Evolutionary conservation across 2,113 vertebrate species (phyloP).

Genomic region (Perca schrenkii): DNA sequence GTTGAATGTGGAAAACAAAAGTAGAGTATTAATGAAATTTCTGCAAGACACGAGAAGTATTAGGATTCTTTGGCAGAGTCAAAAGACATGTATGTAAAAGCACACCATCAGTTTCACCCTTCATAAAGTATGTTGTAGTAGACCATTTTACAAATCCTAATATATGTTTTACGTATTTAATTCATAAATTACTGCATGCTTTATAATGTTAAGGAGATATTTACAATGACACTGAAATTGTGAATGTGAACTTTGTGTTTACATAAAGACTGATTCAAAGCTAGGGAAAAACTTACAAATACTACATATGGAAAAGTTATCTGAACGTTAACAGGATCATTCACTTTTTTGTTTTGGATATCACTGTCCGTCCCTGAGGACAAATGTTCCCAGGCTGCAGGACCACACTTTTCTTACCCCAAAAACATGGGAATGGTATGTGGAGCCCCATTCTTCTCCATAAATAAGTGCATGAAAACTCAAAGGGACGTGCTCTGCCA

Average conservation of each 20-base stretch:
- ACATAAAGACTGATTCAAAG: neutral
- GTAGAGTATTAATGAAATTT: conserved; percentile 69
- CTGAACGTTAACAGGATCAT: neutral
- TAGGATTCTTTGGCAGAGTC: conserved; percentile 10
- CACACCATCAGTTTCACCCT: neutral
- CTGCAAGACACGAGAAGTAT: conserved; percentile 44
- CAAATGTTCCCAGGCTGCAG: neutral
- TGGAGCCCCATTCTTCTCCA: neutral
- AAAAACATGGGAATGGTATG: conserved; percentile 8
- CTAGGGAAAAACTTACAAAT: neutral
- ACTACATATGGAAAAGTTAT: neutral
- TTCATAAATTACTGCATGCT: neutral
- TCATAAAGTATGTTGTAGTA: neutral
- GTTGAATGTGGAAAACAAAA: conserved; percentile 59
- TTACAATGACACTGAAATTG: neutral
- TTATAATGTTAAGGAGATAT: neutral
- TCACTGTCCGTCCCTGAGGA: neutral
- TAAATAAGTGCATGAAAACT: conserved; percentile 12
- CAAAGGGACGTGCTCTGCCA: neutral
- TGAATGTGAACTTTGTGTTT: neutral
- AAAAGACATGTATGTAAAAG: conserved; percentile 20
- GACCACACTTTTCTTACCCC: neutral
- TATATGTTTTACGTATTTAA: neutral
- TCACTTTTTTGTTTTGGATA: neutral
- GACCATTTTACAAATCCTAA: neutral